phyloP scores from a whole-genome alignment of 2,888 invertebrate species.

The Punctoribates punctum region DNA sequence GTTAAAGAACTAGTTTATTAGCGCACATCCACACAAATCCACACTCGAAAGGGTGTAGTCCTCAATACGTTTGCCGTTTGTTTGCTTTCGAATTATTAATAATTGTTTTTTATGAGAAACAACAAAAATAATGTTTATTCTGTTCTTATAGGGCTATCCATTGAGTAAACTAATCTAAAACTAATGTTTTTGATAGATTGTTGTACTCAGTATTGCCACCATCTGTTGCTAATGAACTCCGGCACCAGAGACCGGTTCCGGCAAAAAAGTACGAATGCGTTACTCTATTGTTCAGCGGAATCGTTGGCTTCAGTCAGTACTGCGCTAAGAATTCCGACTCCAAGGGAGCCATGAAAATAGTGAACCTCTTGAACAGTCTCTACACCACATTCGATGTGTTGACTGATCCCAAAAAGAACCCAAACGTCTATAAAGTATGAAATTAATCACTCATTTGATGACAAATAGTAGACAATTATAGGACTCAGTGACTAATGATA shows the following conservation, averaged over 20 bases:
- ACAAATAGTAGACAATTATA: too few species aligned
- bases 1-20: slow-evolving; percentile 58
- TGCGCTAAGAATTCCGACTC: slow-evolving; percentile 86
- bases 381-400: slow-evolving; percentile 91
- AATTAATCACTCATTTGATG: background rate
- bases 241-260: slow-evolving; percentile 84
- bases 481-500: background rate
- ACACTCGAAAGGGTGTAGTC: background rate
- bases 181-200: slow-evolving; percentile 61
- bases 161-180: slow-evolving; percentile 43
- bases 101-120: background rate
- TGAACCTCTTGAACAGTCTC: slow-evolving; percentile 83
- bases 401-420: slow-evolving; percentile 85
- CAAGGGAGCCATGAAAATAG: slow-evolving; percentile 91
- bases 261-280: slow-evolving; percentile 84
- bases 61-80: background rate
- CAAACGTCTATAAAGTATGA: slow-evolving; percentile 86
- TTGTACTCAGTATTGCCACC: slow-evolving; percentile 90
- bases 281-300: slow-evolving; percentile 87
- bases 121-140: background rate
- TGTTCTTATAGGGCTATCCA: background rate
- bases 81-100: background rate
- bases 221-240: slow-evolving; percentile 87
- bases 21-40: background rate
- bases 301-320: slow-evolving; percentile 83